Evolutionary conservation across 2,888 invertebrate species (phyloP).

Genomic region (Dolomedes plantarius): DNA sequence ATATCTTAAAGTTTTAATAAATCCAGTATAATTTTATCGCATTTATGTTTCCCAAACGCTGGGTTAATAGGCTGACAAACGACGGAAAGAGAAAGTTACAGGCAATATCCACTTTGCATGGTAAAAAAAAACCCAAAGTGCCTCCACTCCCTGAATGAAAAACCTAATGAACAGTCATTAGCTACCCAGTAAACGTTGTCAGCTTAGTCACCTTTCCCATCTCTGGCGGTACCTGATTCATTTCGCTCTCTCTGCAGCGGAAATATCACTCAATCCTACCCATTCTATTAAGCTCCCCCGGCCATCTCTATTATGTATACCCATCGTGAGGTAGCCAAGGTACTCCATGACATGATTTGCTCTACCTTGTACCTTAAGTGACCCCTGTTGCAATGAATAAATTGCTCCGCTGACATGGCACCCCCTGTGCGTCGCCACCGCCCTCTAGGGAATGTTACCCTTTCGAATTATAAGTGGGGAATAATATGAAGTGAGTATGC

Average conservation of each 20-base stretch:
- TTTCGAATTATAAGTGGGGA: neutral
- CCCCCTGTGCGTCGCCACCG: neutral
- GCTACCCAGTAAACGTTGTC: too few species aligned
- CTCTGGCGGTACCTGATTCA: neutral
- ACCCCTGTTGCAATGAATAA: constrained; percentile 6
- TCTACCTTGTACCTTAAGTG: neutral
- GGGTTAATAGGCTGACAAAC: too few species aligned
- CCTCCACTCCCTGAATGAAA: too few species aligned
- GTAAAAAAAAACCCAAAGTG: too few species aligned
- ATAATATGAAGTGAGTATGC: too few species aligned
- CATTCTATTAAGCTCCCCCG: neutral
- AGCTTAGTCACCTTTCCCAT: too few species aligned
- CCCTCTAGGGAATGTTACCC: neutral
- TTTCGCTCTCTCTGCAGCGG: neutral
- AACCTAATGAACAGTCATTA: too few species aligned
- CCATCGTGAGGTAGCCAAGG: neutral
- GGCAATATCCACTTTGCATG: too few species aligned
- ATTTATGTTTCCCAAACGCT: too few species aligned
- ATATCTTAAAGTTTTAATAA: too few species aligned
- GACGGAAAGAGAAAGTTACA: too few species aligned
- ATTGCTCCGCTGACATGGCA: neutral
- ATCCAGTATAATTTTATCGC: too few species aligned
- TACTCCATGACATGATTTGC: neutral
- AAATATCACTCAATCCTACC: neutral
- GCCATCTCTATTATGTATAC: neutral